phyloP scores from a whole-genome alignment of 2,797 vertebrate genomes.

The Alcedo quadribrachys region DNA sequence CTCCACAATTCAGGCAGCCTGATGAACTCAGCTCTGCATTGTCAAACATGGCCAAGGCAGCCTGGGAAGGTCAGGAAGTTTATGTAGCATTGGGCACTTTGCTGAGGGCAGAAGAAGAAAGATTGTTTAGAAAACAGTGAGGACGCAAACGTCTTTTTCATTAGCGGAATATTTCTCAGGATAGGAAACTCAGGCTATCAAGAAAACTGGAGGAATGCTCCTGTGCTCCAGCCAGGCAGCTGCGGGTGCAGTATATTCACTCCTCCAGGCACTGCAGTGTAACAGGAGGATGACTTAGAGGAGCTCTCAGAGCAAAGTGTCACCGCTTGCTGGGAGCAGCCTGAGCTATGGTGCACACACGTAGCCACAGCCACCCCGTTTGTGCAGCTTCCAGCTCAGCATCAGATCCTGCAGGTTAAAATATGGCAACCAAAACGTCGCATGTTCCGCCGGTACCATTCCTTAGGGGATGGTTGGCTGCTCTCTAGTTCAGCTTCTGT shows the following conservation, averaged over 20 bases:
- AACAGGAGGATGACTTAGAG: neutral
- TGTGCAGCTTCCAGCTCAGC: neutral
- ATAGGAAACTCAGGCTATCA: neutral
- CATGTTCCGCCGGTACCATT: neutral
- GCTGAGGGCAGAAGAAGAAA: neutral
- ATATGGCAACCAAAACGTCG: neutral
- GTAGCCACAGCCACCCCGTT: neutral
- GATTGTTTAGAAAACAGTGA: neutral
- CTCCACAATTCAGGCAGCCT: neutral
- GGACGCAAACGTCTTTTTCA: neutral
- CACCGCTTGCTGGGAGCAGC: neutral
- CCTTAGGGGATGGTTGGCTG: neutral
- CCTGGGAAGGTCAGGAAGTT: neutral
- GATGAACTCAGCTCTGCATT: neutral
- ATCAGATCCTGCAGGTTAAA: neutral
- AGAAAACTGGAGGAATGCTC: neutral
- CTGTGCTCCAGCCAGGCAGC: neutral
- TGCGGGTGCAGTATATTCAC: neutral
- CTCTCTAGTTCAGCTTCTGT: conserved; percentile 9
- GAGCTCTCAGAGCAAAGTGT: neutral
- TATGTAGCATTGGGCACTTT: neutral
- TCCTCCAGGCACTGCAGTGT: neutral
- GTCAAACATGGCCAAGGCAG: conserved; percentile 1
- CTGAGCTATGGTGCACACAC: neutral
- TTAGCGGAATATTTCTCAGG: neutral